Evolutionary conservation across 1,140 invertebrate species (phyloP), one percentile per base, ranked within the genome.

Genomic region (Pogonomyrmex californicus): DNA sequence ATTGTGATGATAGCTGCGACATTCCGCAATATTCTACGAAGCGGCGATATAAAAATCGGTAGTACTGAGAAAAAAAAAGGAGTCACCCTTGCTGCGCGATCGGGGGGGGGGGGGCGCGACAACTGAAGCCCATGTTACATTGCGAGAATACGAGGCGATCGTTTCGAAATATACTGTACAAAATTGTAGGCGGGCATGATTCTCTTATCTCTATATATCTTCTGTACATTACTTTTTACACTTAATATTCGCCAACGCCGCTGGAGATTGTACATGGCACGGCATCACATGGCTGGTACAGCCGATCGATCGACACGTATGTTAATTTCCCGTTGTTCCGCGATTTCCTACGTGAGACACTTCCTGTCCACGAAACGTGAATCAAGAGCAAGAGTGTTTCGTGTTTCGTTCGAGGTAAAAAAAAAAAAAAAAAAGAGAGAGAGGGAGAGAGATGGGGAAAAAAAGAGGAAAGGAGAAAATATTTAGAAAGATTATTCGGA

Each of bases 201-300:
- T 73, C 33, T 60, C 79, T 83, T 83, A 83, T 75, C 56, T 47
- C 79, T 81, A 81, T 56, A 44, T 75, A 83, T 70, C 54, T 73
- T 75, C 54, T 83, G 79, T 83, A 83, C 79, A 83, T 68, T 49
- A 75, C 54, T 83, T 83, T 83, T 83, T 83, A 83, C 79, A 83
- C 41, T 83, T 44, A 73, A 58, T 47, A 82, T 58, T 82, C 41
- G 54, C 68, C 79, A 83, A 62, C 68, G 54, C 41, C 68, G 36
- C 70, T 58, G 58, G 30, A 56, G 41, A 73, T 58, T 41, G 41
- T 71, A 82, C 79, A 71, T 83, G 68, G 68, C 66, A 83, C 68
- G 66, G 68, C 77, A 33, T 82, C 41, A 56, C 41, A 73, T 41
- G 66, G 38, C 71, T 30, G 60, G 41, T 49, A n/a, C 30, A 60